Base-by-base conservation (phyloP, 2,113 vertebrate genomes). In the Pollimyrus isidori region DNA sequence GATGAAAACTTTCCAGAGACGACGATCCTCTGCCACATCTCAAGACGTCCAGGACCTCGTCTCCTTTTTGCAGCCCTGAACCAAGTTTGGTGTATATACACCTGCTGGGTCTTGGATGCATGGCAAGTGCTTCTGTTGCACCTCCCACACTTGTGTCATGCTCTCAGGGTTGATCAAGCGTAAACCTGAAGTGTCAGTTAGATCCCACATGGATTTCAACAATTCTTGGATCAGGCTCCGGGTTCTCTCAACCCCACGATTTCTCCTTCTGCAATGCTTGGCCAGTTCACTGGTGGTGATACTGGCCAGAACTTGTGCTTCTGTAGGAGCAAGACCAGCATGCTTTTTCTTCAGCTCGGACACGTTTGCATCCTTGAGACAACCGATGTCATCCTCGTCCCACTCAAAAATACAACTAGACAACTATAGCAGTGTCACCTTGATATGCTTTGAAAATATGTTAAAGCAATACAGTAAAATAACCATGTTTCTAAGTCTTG, bases 341-440 rank as follows among this genome's bases (percentile, higher is more conserved):
- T 85, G 90, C 23, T 50, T 89, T 5, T 83, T 89, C n/a, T 53
- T 89, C 10, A 88, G 52, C 26, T 89, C 89, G 5, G 73, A 17
- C 49, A 76, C 42, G 58, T 92, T 92, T 42, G 92, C 89, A 15
- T 90, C 89, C 3, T 91, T 90, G 2, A 91, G 90, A 11, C 1
- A 1, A 0, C 7, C 0, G 1, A 92, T 39, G 73, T 93, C 89
- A 52, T 52, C 52, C 62, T 91, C 0, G 53, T 91, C 92, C 91
- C 92, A 92, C 17, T 90, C 86, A 62, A 85, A 91, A 88, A 92
- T 90, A 10, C 91, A 91, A n/a, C 13, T 35, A 3, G 89, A 92
- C 19, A 91, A 13, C 17, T 91, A n/a, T n/a, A n/a, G n/a, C n/a
- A n/a, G n/a, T n/a, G n/a, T n/a, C n/a, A n/a, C n/a, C n/a, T n/a